These are phyloP conservation scores for Pleuronectes platessa DNA, from an alignment of 2,113 vertebrate species.

Conservation along the genomic window DNA sequence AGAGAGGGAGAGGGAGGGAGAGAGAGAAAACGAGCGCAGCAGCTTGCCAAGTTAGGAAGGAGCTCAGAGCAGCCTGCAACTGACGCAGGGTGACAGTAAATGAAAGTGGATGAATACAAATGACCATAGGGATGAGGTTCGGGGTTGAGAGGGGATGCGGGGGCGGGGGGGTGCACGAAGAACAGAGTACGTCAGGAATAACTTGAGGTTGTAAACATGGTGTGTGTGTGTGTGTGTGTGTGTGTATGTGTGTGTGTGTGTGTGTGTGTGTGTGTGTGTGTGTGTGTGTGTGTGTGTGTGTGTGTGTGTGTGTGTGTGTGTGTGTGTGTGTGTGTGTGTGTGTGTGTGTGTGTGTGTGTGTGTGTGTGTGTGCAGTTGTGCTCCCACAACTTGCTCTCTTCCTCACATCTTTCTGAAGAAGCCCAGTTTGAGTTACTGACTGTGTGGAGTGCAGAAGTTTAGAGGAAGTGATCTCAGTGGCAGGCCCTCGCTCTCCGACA, in stretches of 20 bases:
- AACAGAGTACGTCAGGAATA: slow-evolving; percentile 48
- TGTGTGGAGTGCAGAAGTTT: not conserved
- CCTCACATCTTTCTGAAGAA: not conserved
- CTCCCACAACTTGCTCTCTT: not conserved
- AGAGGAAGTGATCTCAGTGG: not conserved
- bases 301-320: not conserved
- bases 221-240: slow-evolving; percentile 3
- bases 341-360: not conserved
- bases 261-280: slow-evolving; percentile 1
- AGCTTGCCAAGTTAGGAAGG: slow-evolving; percentile 56
- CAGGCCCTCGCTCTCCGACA: not conserved
- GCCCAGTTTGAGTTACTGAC: not conserved
- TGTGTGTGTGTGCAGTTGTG: not conserved
- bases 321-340: not conserved
- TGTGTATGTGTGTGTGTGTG: not conserved
- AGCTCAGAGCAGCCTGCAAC: slow-evolving; percentile 55
- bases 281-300: not conserved
- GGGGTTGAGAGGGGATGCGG: not conserved
- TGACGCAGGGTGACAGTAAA: slow-evolving; percentile 67
- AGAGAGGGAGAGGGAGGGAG: slow-evolving; percentile 28
- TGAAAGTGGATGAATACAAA: slow-evolving; percentile 76
- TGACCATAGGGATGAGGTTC: slow-evolving; percentile 57
- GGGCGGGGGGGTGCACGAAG: not conserved
- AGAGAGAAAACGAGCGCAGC: slow-evolving; percentile 27
- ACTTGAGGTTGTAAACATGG: slow-evolving; percentile 35